phyloP scores from a whole-genome alignment of 2,888 invertebrate species.

The Lasioglossum villosulum region DNA sequence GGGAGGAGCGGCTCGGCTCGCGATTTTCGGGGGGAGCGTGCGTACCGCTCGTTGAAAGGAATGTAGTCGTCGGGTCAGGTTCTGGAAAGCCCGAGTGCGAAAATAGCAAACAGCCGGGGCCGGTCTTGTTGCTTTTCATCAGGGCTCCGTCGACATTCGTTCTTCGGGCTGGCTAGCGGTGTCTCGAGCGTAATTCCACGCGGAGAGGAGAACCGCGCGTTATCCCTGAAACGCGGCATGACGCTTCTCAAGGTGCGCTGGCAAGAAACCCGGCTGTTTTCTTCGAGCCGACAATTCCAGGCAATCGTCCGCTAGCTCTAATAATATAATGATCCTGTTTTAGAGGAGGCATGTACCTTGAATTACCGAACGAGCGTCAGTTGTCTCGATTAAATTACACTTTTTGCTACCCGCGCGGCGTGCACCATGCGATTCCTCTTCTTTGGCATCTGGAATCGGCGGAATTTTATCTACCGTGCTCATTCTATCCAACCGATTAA shows the following conservation, averaged over 20 bases:
- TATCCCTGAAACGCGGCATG: constrained; percentile 28
- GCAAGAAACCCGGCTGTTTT: constrained; percentile 50
- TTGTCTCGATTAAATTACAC: constrained; percentile 32
- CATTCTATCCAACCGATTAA: not conserved
- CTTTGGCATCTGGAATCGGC: not conserved
- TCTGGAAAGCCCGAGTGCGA: constrained; percentile 69
- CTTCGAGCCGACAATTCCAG: constrained; percentile 38
- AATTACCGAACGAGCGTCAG: constrained; percentile 20
- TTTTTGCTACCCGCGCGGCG: not conserved
- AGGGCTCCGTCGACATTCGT: constrained; percentile 35
- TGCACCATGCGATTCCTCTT: not conserved
- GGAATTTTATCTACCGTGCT: not conserved
- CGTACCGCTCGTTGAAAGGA: constrained; percentile 54
- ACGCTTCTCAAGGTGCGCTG: constrained; percentile 28
- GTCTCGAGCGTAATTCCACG: constrained; percentile 44
- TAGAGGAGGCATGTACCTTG: constrained; percentile 12
- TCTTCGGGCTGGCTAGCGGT: constrained; percentile 26
- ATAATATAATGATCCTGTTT: constrained; percentile 44
- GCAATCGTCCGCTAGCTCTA: constrained; percentile 43
- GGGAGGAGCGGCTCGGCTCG: not conserved
- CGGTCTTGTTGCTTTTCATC: constrained; percentile 59
- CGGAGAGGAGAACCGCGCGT: constrained; percentile 16
- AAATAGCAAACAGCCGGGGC: constrained; percentile 64
- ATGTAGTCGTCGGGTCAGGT: constrained; percentile 57
- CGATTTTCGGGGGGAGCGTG: constrained; percentile 26